Evolutionary conservation across 2,797 vertebrate species (phyloP).

Genomic region (Chaetodon trifasciatus): DNA sequence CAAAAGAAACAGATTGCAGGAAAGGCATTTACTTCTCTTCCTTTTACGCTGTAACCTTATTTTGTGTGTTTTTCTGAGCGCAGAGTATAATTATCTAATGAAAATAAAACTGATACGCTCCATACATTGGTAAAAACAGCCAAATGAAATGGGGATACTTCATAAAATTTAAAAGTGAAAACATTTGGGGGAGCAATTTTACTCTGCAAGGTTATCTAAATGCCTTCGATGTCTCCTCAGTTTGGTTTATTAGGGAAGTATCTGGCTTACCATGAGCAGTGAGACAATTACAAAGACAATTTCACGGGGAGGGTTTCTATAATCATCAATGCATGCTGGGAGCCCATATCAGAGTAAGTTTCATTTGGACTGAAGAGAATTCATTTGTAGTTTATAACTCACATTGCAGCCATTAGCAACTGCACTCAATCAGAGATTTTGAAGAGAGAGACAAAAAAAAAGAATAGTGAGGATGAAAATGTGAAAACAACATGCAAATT

Average conservation of each 20-base stretch:
- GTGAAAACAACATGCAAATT: conserved; percentile 77
- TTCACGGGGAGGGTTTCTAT: conserved; percentile 82
- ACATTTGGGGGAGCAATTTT: conserved; percentile 65
- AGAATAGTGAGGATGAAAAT: conserved; percentile 55
- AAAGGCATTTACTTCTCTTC: conserved; percentile 4
- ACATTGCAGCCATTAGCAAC: conserved; percentile 77
- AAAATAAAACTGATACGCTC: conserved; percentile 38
- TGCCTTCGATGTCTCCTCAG: conserved; percentile 68
- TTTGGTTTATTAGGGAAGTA: conserved; percentile 78
- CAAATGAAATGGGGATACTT: conserved; percentile 55
- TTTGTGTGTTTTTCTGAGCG: conserved; percentile 14
- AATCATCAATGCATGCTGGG: conserved; percentile 84
- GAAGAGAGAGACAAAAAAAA: conserved; percentile 40
- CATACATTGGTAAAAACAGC: conserved; percentile 35
- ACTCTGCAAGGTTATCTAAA: conserved; percentile 69
- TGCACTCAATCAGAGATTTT: conserved; percentile 75
- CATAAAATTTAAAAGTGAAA: conserved; percentile 54
- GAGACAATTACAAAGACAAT: conserved; percentile 85
- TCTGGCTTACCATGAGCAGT: conserved; percentile 73
- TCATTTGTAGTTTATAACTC: conserved; percentile 83
- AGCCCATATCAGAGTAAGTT: conserved; percentile 80
- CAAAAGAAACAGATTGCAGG: background rate
- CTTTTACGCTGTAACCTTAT: background rate
- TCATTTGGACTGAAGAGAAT: conserved; percentile 81
- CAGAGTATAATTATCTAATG: conserved; percentile 17